Evolutionary conservation across 1,140 invertebrate species (phyloP), one percentile per base, ranked within the genome.

Genomic region (Cydia splendana): DNA sequence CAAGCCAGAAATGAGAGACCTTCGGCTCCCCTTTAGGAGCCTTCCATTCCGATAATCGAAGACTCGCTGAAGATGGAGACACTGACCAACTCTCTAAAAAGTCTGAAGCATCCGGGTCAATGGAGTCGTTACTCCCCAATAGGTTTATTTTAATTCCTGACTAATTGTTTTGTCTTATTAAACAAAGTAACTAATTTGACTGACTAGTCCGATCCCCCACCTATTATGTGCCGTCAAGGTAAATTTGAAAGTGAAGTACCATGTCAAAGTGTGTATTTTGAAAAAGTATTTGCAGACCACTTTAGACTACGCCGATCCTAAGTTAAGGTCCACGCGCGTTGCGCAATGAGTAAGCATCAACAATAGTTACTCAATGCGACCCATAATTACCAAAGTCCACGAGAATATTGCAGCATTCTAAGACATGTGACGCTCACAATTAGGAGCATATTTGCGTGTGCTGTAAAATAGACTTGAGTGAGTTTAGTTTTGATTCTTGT

Each of bases 271-370:
- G 18, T 62, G 53, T 62, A 24, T 10, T 62, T 24, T 62, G 57
- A 62, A 62, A 62, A 62, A 62, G 57, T 62, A 24, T 62, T 62
- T 62, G 20, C 57, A 24, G 57, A 62, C 57, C 10, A 62, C 57
- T 62, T 62, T 24, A 62, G 18, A 62, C 57, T 62, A 62, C 9
- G 18, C 20, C 18, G n/a, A 24, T 10, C 57, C 20, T 62, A 62
- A 62, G 57, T 62, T 62, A 62, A 62, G 57, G 20, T 62, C 57
- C 20, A 24, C 57, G 20, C 9, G 7, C 20, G 20, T 62, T 62
- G 10, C 57, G 57, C 20, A 62, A 62, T 24, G 3, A 62, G 20
- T 24, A 62, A 62, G 10, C 57, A 62, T 24, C 57, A 62, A 24
- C 57, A 62, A 62, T 62, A 24, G 51, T 53, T 18, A 4, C 45